Conservation (phyloP, 2,888 invertebrate genomes). For the Aelia acuminata region DNA sequence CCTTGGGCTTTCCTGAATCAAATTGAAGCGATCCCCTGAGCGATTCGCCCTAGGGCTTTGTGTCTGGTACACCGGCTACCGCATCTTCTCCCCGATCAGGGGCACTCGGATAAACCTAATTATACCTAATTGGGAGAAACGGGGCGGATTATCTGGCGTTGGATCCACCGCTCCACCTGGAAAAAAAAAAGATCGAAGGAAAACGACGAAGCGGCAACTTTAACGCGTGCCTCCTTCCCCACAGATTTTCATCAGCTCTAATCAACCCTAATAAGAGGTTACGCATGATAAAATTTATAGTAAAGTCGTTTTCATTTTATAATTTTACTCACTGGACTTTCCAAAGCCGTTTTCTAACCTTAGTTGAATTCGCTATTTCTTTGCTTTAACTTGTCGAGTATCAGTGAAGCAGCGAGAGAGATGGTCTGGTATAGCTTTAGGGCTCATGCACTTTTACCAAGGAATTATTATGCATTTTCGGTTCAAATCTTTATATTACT, state of each 20-base stretch:
- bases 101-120: not conserved
- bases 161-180: not conserved
- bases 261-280: not conserved
- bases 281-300: not conserved
- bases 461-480: too few relatives aligned
- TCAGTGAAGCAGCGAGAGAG: too few relatives aligned
- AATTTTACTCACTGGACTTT: not conserved
- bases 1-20: conserved; percentile 2
- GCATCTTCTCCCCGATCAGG: not conserved
- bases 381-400: too few relatives aligned
- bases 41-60: not conserved
- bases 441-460: too few relatives aligned
- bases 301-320: not conserved
- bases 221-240: not conserved
- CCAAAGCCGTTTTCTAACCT: not conserved
- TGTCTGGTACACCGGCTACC: not conserved
- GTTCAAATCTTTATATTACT: too few relatives aligned
- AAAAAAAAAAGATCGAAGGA: not conserved
- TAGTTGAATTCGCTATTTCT: too few relatives aligned
- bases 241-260: not conserved
- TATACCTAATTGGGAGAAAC: not conserved
- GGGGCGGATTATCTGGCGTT: not conserved
- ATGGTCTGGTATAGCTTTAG: too few relatives aligned
- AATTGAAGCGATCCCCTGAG: not conserved
- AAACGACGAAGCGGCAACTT: not conserved